Base-by-base conservation (phyloP, 2,888 invertebrate species). In the Cephonodes hylas region DNA sequence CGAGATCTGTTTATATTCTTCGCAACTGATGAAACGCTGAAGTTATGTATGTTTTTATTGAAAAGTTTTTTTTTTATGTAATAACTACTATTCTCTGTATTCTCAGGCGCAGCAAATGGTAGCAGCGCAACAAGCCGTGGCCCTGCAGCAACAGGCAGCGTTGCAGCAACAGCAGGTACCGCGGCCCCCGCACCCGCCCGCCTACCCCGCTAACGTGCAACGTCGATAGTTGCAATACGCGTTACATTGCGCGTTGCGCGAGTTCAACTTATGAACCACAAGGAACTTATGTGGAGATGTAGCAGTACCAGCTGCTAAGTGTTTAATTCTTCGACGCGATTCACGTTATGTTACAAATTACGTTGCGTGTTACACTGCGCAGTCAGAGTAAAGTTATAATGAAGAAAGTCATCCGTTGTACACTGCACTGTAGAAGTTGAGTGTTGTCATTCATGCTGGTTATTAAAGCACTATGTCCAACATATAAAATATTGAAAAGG, bases 131-230 rank as follows among this genome's bases (percentile, higher is more conserved):
- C 93, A 94, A 74, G 93, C 93, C 58, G 93, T 93, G 57, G 94
- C 94, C 63, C 81, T 93, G 70, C 93, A 94, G 76, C 95, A 95
- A 72, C 93, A 93, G 63, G 90, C 91, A 38, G 92, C 92, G 62
- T 78, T 94, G 77, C 95, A 95, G 71, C 94, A 94, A 81, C 95
- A 95, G 83, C 95, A 94, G 94, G 94, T 94, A 94, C 93, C 94
- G 45, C 88, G 90, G 23, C 89, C 89, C 66, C 84, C 84, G 70
- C 88, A 80, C 73, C 91, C 91, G 66, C 91, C 90, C 69, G 90
- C 90, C 1, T 91, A 91, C 83, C 89, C 91, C 76, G 83, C 87
- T 13, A 77, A 67, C 62, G 80, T 81, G 42, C 84, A 79, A 60
- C 68, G 91, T 6, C 85, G 89, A 79, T 89, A 87, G 83, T 20